Base-by-base conservation (phyloP, 64 coral and sea anemone species). In the Actinia equina region DNA sequence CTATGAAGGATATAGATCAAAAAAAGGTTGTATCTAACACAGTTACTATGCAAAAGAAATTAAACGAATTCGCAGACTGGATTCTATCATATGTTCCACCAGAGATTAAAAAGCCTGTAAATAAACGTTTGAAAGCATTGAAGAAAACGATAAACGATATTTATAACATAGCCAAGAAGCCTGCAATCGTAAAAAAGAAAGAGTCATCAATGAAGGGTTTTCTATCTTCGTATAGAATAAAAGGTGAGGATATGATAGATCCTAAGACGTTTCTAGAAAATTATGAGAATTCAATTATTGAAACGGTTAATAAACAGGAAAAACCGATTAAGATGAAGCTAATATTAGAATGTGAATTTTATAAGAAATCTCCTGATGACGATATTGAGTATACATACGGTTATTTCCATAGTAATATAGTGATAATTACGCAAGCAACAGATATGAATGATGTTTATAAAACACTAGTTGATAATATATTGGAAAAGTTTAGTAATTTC, bases 271-370 rank as follows among this genome's bases (percentile, higher is more conserved):
- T 89, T 58, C 27, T n/a, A n/a, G n/a, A n/a, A n/a, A n/a, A n/a
- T 89, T n/a, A 41, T 43, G 14, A 80, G 44, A 19, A n/a, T 15
- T 4, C 2, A 44, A 49, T 88, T 16, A 78, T 88, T 6, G 44
- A 80, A 52, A 59, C 70, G 2, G 57, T 82, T 51, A 61, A 27
- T 6, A 15, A 89, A 30, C 77, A 82, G 23, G 16, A 77, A 22
- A 89, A 82, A 18, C 87, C 87, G 37, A 57, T 82, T 11, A 89
- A 89, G 27, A 14, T 89, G 53, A 89, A 89, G 74, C 25, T 88
- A 37, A 37, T 37, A 37, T 49, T 49, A 49, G 46, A 49, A 37
- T 37, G 7, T 6, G 4, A 49, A 8, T 49, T 4, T 49, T 49
- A 6, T 8, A 49, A 49, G 7, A 49, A 8, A 49, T 1, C 4